A percentile compares a stretch with the other conserved stretches of the same genome.
These are phyloP conservation scores for Neoaliturus tenellus DNA, from an alignment of 2,888 invertebrate genomes.

Conservation along the genomic window DNA sequence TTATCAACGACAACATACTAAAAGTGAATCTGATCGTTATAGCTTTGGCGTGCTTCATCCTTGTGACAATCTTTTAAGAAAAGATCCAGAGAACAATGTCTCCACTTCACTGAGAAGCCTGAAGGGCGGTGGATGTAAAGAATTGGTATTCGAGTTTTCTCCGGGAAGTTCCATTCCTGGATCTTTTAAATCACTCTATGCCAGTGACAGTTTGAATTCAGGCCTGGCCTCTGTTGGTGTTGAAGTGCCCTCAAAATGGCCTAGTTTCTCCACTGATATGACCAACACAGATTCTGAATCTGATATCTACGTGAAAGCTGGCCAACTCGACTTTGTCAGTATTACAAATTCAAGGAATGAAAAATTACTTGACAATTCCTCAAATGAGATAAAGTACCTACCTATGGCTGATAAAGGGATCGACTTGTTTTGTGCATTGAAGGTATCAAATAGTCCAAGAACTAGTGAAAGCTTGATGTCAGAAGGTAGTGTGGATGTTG, in stretches of 20 bases:
- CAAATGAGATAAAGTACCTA: neutral
- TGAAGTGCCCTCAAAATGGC: neutral
- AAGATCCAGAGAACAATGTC: neutral
- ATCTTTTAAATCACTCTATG: neutral
- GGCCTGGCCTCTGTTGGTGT: neutral
- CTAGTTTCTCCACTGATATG: neutral
- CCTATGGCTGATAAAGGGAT: neutral
- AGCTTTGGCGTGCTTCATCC: no score
- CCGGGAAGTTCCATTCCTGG: slow-evolving; percentile 19
- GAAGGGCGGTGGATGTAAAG: neutral
- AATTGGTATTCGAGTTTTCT: neutral
- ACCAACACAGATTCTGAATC: neutral
- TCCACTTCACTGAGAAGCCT: slow-evolving; percentile 26
- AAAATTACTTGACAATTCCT: neutral
- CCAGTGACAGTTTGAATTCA: neutral
- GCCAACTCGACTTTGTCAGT: neutral
- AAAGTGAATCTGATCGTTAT: slow-evolving; percentile 34
- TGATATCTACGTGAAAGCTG: neutral
- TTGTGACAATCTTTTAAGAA: neutral
- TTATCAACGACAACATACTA: slow-evolving; percentile 21
- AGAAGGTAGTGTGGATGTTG: neutral
- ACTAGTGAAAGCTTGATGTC: neutral
- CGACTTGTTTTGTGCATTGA: slow-evolving; percentile 33
- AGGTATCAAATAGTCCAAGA: neutral
- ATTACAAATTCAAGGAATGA: neutral